Evolutionary conservation across 2,113 vertebrate species (phyloP).

Genomic region (Pollachius pollachius): DNA sequence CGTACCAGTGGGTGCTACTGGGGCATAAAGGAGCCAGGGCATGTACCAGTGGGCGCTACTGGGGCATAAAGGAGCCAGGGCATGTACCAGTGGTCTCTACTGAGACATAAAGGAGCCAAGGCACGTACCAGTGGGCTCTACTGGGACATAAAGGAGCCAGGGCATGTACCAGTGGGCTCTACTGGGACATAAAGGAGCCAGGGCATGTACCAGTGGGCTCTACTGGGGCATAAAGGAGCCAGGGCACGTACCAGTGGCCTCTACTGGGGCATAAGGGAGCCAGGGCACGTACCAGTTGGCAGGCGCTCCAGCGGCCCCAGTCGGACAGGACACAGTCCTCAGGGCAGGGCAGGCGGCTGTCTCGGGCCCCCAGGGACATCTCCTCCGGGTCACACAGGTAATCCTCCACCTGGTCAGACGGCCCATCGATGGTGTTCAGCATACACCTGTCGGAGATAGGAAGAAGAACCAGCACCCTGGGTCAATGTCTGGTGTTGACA

Average conservation of each 20-base stretch:
- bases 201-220: too few species aligned
- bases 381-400: conserved; percentile 97
- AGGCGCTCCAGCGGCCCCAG: conserved; percentile 85
- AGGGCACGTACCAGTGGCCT: too few species aligned
- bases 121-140: too few species aligned
- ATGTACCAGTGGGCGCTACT: conserved; percentile 51
- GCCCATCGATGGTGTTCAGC: conserved; percentile 94
- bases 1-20: conserved; percentile 41
- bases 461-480: neutral
- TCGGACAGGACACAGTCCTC: conserved; percentile 95
- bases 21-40: too few species aligned
- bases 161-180: too few species aligned
- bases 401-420: conserved; percentile 90
- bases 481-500: too few species aligned
- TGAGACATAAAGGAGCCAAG: too few species aligned
- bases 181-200: too few species aligned
- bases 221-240: too few species aligned
- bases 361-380: conserved; percentile 92
- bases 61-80: too few species aligned
- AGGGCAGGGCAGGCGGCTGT: conserved; percentile 88
- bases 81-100: conserved; percentile 50
- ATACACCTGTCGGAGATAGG: conserved; percentile 79
- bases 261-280: too few species aligned
- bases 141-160: too few species aligned
- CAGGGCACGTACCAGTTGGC: conserved; percentile 40